Percentiles rank a stretch among this genome's conserved stretches.
Conservation (phyloP, 1,140 invertebrate species). For the Drosophila bocqueti region DNA sequence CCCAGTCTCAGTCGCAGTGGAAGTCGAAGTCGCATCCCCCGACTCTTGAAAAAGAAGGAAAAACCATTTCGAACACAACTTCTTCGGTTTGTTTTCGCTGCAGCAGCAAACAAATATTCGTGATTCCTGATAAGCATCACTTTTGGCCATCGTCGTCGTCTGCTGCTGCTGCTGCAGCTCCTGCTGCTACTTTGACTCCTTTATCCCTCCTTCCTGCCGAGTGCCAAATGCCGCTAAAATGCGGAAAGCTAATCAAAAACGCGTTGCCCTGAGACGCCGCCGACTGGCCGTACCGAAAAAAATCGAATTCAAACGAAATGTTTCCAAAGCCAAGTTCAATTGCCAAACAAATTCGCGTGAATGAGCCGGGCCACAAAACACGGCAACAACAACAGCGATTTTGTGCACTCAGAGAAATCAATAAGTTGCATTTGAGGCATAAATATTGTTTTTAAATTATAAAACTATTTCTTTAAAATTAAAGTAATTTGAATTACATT, state of each 20-base stretch:
- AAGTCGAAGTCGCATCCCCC: constrained; percentile 17
- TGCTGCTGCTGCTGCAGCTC: constrained; percentile 23
- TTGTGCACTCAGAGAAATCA: constrained; percentile 7
- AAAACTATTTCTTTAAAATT: no score
- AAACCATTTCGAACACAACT: constrained; percentile 72
- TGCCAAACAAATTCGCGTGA: constrained; percentile 82
- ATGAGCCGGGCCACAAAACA: constrained; percentile 60
- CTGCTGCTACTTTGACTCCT: constrained; percentile 52
- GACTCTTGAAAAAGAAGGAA: constrained; percentile 12
- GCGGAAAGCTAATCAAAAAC: constrained; percentile 85
- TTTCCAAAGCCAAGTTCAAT: constrained; percentile 84
- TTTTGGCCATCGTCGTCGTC: constrained; percentile 51
- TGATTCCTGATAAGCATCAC: constrained; percentile 84
- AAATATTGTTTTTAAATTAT: neutral
- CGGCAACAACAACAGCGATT: constrained; percentile 32
- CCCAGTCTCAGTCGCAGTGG: constrained; percentile 4
- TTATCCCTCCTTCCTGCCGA: constrained; percentile 27
- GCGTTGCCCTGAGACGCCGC: constrained; percentile 64
- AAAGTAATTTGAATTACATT: no score
- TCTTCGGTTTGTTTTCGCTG: constrained; percentile 73
- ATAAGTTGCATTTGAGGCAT: neutral
- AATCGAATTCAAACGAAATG: constrained; percentile 70
- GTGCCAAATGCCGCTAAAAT: constrained; percentile 78
- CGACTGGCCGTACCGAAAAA: constrained; percentile 50
- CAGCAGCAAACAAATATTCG: constrained; percentile 81